Evolutionary conservation across 1,140 invertebrate species (phyloP).

Genomic region (Gryon sp.): DNA sequence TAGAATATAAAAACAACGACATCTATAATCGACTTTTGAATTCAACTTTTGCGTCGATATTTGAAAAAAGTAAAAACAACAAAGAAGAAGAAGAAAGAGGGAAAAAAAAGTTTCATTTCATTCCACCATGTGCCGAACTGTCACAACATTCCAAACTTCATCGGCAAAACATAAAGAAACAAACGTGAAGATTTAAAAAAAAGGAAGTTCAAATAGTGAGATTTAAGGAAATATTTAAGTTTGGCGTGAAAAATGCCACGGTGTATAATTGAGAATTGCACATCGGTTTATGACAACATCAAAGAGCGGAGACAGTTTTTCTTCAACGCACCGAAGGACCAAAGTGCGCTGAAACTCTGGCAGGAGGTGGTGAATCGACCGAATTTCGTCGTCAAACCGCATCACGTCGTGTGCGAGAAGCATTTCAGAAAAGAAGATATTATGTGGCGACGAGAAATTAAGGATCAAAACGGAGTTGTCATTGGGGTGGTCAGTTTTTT

Average conservation of each 20-base stretch:
- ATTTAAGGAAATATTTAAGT: no score
- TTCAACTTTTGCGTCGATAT: no score
- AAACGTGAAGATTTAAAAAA: no score
- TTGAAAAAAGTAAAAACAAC: no score
- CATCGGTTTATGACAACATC: slow-evolving; percentile 32
- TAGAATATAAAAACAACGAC: no score
- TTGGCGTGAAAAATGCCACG: slow-evolving; percentile 38
- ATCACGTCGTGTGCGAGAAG: slow-evolving; percentile 48
- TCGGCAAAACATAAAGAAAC: no score
- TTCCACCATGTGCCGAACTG: no score
- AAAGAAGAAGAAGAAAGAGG: no score
- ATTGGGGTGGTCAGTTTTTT: slow-evolving; percentile 25
- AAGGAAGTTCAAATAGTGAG: no score
- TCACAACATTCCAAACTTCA: no score
- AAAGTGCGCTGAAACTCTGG: slow-evolving; percentile 29
- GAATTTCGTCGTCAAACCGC: slow-evolving; percentile 44
- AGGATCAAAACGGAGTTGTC: slow-evolving; percentile 34
- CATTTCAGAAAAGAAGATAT: slow-evolving; percentile 49
- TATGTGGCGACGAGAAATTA: slow-evolving; percentile 45
- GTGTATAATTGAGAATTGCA: slow-evolving; percentile 33
- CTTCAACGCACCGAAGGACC: slow-evolving; percentile 38
- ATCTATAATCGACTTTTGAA: no score
- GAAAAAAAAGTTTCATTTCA: no score
- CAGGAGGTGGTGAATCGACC: slow-evolving; percentile 36
- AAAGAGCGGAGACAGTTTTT: slow-evolving; percentile 29